phyloP scores from a whole-genome alignment of 2,797 vertebrate genomes.

The Liparis tanakae region DNA sequence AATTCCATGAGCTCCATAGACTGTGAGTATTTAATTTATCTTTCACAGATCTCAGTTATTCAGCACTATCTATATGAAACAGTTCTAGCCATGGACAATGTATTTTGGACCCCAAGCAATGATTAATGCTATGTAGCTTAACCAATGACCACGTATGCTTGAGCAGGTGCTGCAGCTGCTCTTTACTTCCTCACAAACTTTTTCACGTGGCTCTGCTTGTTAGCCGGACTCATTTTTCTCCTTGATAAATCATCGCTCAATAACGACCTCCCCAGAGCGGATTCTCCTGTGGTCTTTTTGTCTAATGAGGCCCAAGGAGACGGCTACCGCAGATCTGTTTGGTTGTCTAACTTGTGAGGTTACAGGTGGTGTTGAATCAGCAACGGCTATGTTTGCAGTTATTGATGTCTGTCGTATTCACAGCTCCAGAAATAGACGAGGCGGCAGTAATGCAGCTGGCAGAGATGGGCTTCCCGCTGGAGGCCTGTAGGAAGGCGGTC shows the following conservation, averaged over 20 bases:
- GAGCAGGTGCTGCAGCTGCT: constrained; percentile 69
- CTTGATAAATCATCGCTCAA: constrained; percentile 62
- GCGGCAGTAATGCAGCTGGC: constrained; percentile 97
- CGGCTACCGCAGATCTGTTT: constrained; percentile 32
- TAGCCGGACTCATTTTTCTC: constrained; percentile 49
- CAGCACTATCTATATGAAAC: constrained; percentile 5
- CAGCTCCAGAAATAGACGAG: constrained; percentile 97
- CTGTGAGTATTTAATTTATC: constrained; percentile 86
- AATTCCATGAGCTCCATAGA: constrained; percentile 89
- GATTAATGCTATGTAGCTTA: constrained; percentile 52
- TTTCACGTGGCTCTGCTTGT: constrained; percentile 43
- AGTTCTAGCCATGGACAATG: constrained; percentile 35
- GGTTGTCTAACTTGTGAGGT: constrained; percentile 43
- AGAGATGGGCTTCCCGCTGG: constrained; percentile 98
- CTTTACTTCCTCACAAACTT: constrained; percentile 51
- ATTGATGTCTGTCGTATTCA: constrained; percentile 55
- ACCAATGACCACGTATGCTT: constrained; percentile 27
- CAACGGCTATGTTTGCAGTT: constrained; percentile 49
- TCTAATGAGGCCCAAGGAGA: constrained; percentile 78
- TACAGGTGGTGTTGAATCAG: constrained; percentile 57
- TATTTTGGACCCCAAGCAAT: constrained; percentile 41
- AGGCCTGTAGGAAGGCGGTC: constrained; percentile 97
- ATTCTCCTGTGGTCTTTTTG: constrained; percentile 48
- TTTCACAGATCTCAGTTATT: constrained; percentile 5
- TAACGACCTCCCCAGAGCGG: constrained; percentile 46